These are phyloP conservation scores for Microtus pennsylvanicus DNA, from an alignment of 2,113 vertebrate species.

Conservation along the genomic window DNA sequence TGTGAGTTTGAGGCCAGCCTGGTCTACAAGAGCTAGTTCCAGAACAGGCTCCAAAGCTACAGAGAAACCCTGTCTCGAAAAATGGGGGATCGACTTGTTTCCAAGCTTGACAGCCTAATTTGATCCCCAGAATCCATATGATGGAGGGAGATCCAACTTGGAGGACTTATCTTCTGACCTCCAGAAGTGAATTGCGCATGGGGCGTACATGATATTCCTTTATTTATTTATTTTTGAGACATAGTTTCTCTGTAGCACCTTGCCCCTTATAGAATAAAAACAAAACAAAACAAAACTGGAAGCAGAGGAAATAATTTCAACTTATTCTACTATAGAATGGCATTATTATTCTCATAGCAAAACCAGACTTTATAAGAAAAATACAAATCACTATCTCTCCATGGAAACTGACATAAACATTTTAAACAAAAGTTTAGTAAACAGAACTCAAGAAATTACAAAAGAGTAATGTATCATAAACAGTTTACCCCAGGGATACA, in stretches of 20 bases:
- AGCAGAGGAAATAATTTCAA: conserved; percentile 1
- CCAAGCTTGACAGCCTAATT: neutral
- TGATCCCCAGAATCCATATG: neutral
- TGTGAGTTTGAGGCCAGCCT: too few relatives aligned
- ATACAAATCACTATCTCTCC: neutral
- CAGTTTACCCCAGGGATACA: neutral
- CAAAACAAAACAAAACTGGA: neutral
- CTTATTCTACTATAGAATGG: neutral
- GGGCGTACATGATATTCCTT: too few relatives aligned
- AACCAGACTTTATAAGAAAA: conserved; percentile 51
- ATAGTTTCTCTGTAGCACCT: neutral
- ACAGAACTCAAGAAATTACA: neutral
- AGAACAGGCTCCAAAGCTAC: too few relatives aligned
- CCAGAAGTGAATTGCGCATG: neutral
- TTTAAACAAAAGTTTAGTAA: conserved; percentile 42
- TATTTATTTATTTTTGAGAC: too few relatives aligned
- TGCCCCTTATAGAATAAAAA: neutral
- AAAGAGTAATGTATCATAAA: neutral
- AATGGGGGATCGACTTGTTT: too few relatives aligned
- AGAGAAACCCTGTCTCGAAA: too few relatives aligned
- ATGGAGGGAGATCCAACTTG: neutral
- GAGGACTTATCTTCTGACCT: neutral
- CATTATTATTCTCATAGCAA: neutral
- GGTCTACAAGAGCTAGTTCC: too few relatives aligned
- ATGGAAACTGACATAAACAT: conserved; percentile 25